Percentiles rank a stretch among this genome's conserved stretches.
These are phyloP conservation scores for Hystrix brachyura DNA, from an alignment of 2,113 vertebrate species.

Conservation along the genomic window DNA sequence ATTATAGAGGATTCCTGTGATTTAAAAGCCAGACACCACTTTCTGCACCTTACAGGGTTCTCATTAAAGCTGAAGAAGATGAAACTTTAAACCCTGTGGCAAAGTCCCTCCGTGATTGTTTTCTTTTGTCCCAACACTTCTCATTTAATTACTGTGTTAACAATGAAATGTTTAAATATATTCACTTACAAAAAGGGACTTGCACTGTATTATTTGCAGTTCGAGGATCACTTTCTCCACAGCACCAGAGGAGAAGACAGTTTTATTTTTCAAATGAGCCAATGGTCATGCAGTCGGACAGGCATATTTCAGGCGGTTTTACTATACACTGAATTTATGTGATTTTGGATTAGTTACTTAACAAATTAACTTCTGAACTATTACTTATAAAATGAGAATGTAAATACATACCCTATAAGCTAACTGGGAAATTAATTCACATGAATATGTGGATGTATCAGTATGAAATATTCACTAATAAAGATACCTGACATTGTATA, in stretches of 20 bases:
- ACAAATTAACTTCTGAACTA: conserved; percentile 49
- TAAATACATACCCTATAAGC: background rate
- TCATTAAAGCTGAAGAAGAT: conserved; percentile 57
- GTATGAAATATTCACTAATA: conserved; percentile 15
- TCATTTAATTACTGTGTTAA: conserved; percentile 60
- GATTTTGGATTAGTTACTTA: background rate
- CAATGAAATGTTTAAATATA: background rate
- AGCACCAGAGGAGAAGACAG: background rate
- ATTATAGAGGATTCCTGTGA: conserved; percentile 55
- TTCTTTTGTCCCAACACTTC: conserved; percentile 64
- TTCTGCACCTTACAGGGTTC: conserved; percentile 46
- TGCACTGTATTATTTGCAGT: background rate
- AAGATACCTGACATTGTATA: background rate
- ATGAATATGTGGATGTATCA: background rate
- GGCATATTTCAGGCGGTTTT: background rate
- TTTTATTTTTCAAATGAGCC: background rate
- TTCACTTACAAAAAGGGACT: conserved; percentile 29
- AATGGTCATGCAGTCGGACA: background rate
- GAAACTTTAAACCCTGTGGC: conserved; percentile 52
- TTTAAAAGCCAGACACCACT: conserved; percentile 73
- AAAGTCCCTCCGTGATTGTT: conserved; percentile 44
- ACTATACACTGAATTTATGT: background rate
- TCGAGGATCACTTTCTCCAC: background rate
- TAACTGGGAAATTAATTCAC: conserved; percentile 2
- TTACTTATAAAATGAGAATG: conserved; percentile 44